Evolutionary conservation across 2,797 vertebrate genomes (phyloP).

Genomic region (Melanotaenia maccullochi): DNA sequence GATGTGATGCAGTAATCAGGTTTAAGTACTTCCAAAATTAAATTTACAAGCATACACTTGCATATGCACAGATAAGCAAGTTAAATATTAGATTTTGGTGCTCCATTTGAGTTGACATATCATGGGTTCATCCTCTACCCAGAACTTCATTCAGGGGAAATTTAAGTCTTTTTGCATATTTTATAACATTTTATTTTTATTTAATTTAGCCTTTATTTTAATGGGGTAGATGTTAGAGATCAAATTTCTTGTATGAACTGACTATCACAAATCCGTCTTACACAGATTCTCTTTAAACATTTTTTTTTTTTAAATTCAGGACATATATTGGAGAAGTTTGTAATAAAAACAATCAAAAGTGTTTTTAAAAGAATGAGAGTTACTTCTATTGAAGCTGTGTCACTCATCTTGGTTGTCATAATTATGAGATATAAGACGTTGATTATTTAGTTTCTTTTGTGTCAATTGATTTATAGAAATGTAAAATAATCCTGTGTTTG

Average conservation of each 20-base stretch:
- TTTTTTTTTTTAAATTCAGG: too few species aligned
- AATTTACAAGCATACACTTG: not conserved
- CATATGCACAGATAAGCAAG: constrained; percentile 1
- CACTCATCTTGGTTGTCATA: too few species aligned
- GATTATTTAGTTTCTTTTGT: not conserved
- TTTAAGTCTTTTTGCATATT: not conserved
- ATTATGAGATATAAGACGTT: not conserved
- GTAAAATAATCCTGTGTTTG: not conserved
- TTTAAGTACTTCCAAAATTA: not conserved
- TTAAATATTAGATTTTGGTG: constrained; percentile 28
- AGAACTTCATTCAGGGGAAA: constrained; percentile 35
- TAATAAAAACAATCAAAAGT: too few species aligned
- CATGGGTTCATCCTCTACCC: constrained; percentile 24
- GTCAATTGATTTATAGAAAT: not conserved
- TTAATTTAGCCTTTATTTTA: too few species aligned
- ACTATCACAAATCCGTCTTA: too few species aligned
- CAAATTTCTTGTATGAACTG: too few species aligned
- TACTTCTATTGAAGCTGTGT: not conserved
- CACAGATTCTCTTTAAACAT: too few species aligned
- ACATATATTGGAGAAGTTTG: too few species aligned
- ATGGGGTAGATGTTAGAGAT: too few species aligned
- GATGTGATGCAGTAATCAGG: not conserved
- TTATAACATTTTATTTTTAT: too few species aligned
- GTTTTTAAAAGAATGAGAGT: too few species aligned
- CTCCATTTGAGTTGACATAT: constrained; percentile 52